These are phyloP conservation scores for Brachypalpus laphriformis DNA, from an alignment of 2,888 invertebrate species.

Conservation along the genomic window DNA sequence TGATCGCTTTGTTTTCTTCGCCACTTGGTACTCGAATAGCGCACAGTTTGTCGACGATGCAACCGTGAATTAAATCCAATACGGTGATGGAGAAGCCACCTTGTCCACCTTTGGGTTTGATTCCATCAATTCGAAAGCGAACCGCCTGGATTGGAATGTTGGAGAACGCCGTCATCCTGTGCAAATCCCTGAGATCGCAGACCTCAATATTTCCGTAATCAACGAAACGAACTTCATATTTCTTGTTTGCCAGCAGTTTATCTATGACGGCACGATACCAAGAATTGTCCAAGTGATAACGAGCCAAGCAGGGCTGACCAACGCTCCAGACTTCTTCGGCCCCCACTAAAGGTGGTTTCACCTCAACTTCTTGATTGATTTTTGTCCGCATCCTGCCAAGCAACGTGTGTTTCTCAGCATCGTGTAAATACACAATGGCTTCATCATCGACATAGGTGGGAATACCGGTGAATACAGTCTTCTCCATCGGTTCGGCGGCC, in stretches of 20 bases:
- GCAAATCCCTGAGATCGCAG: slow-evolving; percentile 84
- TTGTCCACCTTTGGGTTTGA: slow-evolving; percentile 81
- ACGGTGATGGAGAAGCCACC: slow-evolving; percentile 84
- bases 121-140: slow-evolving; percentile 85
- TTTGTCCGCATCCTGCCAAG: slow-evolving; percentile 84
- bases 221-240: slow-evolving; percentile 87
- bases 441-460: slow-evolving; percentile 86
- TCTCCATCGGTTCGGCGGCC: slow-evolving; percentile 84
- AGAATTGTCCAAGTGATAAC: slow-evolving; percentile 86
- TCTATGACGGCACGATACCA: slow-evolving; percentile 87
- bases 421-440: slow-evolving; percentile 83
- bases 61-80: slow-evolving; percentile 86
- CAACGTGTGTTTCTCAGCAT: slow-evolving; percentile 78
- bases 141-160: slow-evolving; percentile 88
- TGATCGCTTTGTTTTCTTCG: slow-evolving; percentile 75
- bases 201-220: slow-evolving; percentile 93
- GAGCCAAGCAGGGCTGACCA: slow-evolving; percentile 88
- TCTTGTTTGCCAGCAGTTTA: slow-evolving; percentile 70
- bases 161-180: slow-evolving; percentile 86
- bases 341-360: not conserved
- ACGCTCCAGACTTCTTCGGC: slow-evolving; percentile 83
- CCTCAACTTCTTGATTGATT: slow-evolving; percentile 83
- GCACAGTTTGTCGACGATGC: slow-evolving; percentile 85
- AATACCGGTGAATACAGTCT: slow-evolving; percentile 84
- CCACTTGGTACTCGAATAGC: slow-evolving; percentile 82